Conservation (phyloP, 2,888 invertebrate genomes). For the Hirtodrosophila duncani region DNA sequence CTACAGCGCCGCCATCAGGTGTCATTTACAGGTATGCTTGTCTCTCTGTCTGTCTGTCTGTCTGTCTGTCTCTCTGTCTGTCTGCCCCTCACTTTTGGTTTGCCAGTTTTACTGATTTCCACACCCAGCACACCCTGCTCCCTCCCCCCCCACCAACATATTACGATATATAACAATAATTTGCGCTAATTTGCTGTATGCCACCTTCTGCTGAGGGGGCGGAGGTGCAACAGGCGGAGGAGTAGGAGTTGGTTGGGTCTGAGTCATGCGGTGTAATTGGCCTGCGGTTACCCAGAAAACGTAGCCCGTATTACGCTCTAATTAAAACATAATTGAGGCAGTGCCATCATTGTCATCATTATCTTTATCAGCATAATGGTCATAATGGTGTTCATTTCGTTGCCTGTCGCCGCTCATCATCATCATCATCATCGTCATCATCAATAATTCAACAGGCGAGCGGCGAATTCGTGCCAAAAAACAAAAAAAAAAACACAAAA, state of each 20-base stretch:
- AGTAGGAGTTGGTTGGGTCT: constrained; percentile 1
- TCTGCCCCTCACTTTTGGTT: too few relatives aligned
- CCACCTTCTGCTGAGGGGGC: too few relatives aligned
- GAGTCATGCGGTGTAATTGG: constrained; percentile 17
- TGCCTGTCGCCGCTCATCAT: constrained; percentile 21
- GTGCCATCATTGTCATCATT: background rate
- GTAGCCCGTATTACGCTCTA: constrained; percentile 28
- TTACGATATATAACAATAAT: constrained; percentile 25
- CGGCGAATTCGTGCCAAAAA: constrained; percentile 2
- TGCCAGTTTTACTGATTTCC: too few relatives aligned
- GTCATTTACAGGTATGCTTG: too few relatives aligned
- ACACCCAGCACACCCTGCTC: too few relatives aligned
- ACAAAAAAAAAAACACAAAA: background rate
- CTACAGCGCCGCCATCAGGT: too few relatives aligned
- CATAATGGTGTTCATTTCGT: background rate
- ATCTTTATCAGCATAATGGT: background rate
- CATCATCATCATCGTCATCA: constrained; percentile 34
- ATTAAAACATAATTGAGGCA: constrained; percentile 40
- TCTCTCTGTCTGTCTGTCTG: too few relatives aligned
- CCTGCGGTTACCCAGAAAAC: constrained; percentile 13
- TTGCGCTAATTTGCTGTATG: constrained; percentile 29
- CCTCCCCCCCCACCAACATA: too few relatives aligned
- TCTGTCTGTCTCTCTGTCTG: too few relatives aligned
- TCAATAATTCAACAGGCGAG: constrained; percentile 36
- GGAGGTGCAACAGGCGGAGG: too few relatives aligned